A percentile compares a stretch with the other conserved stretches of the same genome.
These are phyloP conservation scores for Callyntrura guangdongensis DNA, from an alignment of 2,888 invertebrate species.

Conservation along the genomic window DNA sequence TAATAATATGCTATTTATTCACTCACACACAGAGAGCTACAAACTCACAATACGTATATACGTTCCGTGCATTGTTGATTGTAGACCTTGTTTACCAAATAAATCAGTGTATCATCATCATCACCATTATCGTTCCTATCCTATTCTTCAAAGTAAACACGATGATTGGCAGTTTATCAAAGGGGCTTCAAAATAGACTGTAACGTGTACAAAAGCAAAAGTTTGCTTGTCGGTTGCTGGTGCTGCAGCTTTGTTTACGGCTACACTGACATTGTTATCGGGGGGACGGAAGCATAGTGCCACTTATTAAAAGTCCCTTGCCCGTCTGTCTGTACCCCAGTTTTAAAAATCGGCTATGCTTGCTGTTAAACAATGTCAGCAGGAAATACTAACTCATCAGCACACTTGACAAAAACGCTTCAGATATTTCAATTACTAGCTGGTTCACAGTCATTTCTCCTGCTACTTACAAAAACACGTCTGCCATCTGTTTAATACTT, in stretches of 20 bases:
- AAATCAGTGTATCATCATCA: constrained; percentile 19
- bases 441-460: no score
- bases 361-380: no score
- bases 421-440: no score
- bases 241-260: not conserved
- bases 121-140: not conserved
- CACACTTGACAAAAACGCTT: no score
- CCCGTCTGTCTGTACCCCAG: no score
- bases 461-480: no score
- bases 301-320: no score
- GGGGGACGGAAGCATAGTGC: not conserved
- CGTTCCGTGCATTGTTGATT: not conserved
- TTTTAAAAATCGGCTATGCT: no score
- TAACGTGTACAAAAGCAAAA: not conserved
- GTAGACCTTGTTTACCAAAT: constrained; percentile 3
- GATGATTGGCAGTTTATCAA: constrained; percentile 47
- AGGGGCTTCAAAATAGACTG: not conserved
- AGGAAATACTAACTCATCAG: no score
- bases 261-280: not conserved
- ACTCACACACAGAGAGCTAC: not conserved
- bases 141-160: constrained; percentile 36
- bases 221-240: not conserved
- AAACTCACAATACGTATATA: not conserved
- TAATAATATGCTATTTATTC: not conserved
- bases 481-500: no score